Base-by-base conservation (phyloP, 2,797 vertebrate species). In the Phyllotis vaccarum region DNA sequence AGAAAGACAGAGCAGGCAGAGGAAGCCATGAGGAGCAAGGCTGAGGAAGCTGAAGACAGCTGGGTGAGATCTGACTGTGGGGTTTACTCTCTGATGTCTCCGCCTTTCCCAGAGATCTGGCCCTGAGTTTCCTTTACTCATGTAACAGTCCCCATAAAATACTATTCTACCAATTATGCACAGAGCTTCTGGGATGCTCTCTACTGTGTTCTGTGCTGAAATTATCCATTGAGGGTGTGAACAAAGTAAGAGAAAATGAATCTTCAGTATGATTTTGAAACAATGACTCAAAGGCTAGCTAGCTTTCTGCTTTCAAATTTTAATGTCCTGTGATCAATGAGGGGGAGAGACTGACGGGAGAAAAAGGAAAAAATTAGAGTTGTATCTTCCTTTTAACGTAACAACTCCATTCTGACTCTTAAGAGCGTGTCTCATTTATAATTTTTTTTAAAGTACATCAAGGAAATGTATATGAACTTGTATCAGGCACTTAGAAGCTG, bases 161-260 rank as follows among this genome's bases (percentile, higher is more conserved):
- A 58, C 68, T 91, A 40, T 78, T 90, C 76, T 72, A 90, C 81
- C 93, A 87, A 90, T 86, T 96, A 80, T 27, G 81, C n/a, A n/a
- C 10, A 74, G 52, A 88, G 74, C 74, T 95, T 93, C 91, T 86
- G 95, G 93, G 86, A 89, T 54, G 24, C 75, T 96, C 56, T 95
- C 75, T 95, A 21, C 46, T 93, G 76, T 89, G 43, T 82, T 89
- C 78, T 97, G 27, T 40, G 80, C 60, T 96, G 93, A 37, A 95
- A 97, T 95, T 97, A 81, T 94, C 93, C 79, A 37, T 27, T 76
- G n/a, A 95, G 96, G 96, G 95, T 90, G 91, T 95, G 93, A 93
- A 93, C 93, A 90, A 76, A 94, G n/a, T 86, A 43, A 96, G 74
- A 97, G 96, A 94, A 98, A 97, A 96, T 89, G 91, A 95, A 85